Percentiles rank a stretch among this genome's conserved stretches.
Conservation (phyloP, 2,888 invertebrate genomes). For the Ctenicera cuprea region DNA sequence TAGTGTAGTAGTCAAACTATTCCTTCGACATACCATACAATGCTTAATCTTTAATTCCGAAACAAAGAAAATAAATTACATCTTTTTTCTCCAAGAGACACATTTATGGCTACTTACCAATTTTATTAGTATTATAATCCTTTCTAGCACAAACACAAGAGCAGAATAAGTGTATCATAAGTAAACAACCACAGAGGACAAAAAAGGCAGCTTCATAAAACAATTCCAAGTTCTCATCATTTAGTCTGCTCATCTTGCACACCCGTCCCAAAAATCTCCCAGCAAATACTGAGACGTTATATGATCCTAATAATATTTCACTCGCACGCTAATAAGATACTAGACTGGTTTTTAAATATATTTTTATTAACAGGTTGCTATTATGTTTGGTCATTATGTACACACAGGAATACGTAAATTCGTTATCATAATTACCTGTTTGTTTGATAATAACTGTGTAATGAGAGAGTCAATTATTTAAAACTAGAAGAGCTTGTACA, state of each 20-base stretch:
- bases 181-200: constrained; percentile 34
- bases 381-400: not conserved
- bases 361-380: constrained; percentile 22
- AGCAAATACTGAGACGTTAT: not conserved
- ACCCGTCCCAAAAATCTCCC: not conserved
- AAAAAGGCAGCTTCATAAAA: constrained; percentile 45
- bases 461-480: not conserved
- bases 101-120: constrained; percentile 25
- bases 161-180: constrained; percentile 43
- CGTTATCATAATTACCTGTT: constrained; percentile 33
- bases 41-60: not conserved
- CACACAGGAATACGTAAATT: constrained; percentile 11
- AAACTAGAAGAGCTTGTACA: not conserved
- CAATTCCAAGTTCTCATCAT: constrained; percentile 34
- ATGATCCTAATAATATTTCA: constrained; percentile 8
- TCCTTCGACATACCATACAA: no score
- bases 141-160: constrained; percentile 33
- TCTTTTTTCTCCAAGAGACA: not conserved
- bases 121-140: constrained; percentile 9
- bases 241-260: constrained; percentile 24
- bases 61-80: not conserved
- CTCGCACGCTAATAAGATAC: constrained; percentile 17
- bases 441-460: constrained; percentile 25
- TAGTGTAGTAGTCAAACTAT: no score
- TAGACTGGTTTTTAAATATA: constrained; percentile 16